Evolutionary conservation across 2,888 invertebrate species (phyloP).

Genomic region (Pammene fasciana): DNA sequence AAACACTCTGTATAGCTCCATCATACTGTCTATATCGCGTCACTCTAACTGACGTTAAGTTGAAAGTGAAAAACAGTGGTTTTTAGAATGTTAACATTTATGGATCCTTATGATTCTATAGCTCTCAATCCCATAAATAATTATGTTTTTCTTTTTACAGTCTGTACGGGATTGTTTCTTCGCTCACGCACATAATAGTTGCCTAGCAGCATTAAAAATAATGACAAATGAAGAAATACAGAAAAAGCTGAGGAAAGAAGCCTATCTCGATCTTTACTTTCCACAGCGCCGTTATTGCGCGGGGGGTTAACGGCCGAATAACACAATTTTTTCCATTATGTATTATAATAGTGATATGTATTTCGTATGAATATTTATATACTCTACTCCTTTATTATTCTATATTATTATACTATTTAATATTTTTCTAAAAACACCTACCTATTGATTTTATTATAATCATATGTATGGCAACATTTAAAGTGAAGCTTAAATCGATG

Average conservation of each 20-base stretch:
- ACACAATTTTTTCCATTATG: slow-evolving; percentile 5
- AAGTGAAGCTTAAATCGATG: slow-evolving; percentile 39
- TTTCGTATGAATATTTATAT: neutral
- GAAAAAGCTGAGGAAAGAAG: slow-evolving; percentile 77
- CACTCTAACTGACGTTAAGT: too few species aligned
- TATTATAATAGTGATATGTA: neutral
- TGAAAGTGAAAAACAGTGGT: too few species aligned
- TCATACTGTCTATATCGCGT: too few species aligned
- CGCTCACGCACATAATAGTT: slow-evolving; percentile 78
- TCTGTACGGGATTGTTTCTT: slow-evolving; percentile 80
- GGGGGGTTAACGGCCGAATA: slow-evolving; percentile 49
- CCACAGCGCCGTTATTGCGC: slow-evolving; percentile 71
- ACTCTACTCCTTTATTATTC: too few species aligned
- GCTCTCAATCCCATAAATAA: too few species aligned
- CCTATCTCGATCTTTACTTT: slow-evolving; percentile 75
- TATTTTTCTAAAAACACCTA: neutral
- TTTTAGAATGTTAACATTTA: too few species aligned
- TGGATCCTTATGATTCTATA: neutral
- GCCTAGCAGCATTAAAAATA: slow-evolving; percentile 78
- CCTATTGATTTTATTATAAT: slow-evolving; percentile 3
- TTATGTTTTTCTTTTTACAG: slow-evolving; percentile 52
- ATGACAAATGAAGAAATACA: slow-evolving; percentile 76
- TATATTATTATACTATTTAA: too few species aligned
- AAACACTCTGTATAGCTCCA: too few species aligned
- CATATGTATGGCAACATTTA: slow-evolving; percentile 32